Base-by-base conservation (phyloP, 1,140 invertebrate species). In the Sarcophaga peregrina region DNA sequence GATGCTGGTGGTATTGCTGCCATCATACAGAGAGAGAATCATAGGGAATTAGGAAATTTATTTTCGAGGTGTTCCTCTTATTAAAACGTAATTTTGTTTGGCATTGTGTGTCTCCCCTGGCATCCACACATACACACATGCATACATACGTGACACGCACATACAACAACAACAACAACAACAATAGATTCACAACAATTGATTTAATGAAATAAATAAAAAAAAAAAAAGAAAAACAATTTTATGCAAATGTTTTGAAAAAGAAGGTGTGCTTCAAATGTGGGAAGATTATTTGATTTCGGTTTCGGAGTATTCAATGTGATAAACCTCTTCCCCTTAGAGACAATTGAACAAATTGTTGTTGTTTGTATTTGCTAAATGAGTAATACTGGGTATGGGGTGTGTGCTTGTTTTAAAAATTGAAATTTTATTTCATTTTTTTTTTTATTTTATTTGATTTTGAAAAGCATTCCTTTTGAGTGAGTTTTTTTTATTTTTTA, bases 51-150 rank as follows among this genome's bases (percentile, higher is more conserved):
- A 20, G 20, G 17, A 68, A 25, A 68, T 68, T 6, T 68, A 8
- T 58, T 13, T n/a, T 15, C 25, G 54, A n/a, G 54, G 17, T 68
- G 13, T 62, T 62, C 8, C 20, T 68, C 20, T 68, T n/a, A 68
- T 68, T 68, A 68, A 68, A 68, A 68, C 62, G 62, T 68, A 68
- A 68, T 68, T 20, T 68, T 68, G 17, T 68, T 68, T 68, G 62
- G 17, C 17, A 68, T 68, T 20, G 17, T 68, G 17, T 68, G 17
- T 68, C 10, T 68, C 58, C 58, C 20, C 62, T 25, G 10, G 11
- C 54, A n/a, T 13, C 2, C 13, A 58, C 13, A 58, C 3, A 15
- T n/a, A 58, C 13, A 58, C 3, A 15, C 54, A n/a, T 13, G 0
- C 13, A 58, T 2, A 58, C 3, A 15, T 58, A n/a, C 6, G 1